Evolutionary conservation across 1,140 invertebrate species (phyloP), one percentile per base, ranked within the genome.

Genomic region (Theocolax elegans): DNA sequence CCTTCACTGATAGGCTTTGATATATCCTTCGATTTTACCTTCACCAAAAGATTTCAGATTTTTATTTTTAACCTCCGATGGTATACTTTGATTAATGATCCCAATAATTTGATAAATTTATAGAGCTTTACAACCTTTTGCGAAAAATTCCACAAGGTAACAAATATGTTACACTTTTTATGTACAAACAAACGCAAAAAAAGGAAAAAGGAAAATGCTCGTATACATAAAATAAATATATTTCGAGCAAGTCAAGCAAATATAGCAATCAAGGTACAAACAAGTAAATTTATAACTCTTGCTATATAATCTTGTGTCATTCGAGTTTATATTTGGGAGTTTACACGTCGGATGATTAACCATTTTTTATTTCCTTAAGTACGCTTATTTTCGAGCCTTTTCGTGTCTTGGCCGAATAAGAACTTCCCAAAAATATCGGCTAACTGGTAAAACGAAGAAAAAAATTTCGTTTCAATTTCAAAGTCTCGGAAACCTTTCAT

Each of bases 381-480:
- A 60, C 58, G 58, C 58, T 31, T 31, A n/a, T 46, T 44, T 31
- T n/a, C 56, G 21, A 8, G 7, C 15, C 38, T 17, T 60, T 53
- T 53, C 25, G 4, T 29, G 12, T 59, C 42, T n/a, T 38, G 17
- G 17, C 27, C 13, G 23, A n/a, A 42, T n/a, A 17, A 25, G 42
- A 63, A 63, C 25, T 44, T 42, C 60, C 60, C 44, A 21, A 35
- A 63, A 35, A 12, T 23, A 44, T 29, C 23, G 17, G 15, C 51
- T 49, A 19, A 29, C 51, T 15, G 17, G 6, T 29, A 23, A 2
- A 6, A 17, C 15, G 29, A 29, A 53, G 25, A 0, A 53, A 53
- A 48, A 63, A 63, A 23, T 35, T 15, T 17, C n/a, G 42, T 44
- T 63, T 63, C 60, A 44, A 63, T 63, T 63, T 63, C 60, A 63